Conservation (phyloP, 2,113 vertebrate species). For the Promerops cafer region DNA sequence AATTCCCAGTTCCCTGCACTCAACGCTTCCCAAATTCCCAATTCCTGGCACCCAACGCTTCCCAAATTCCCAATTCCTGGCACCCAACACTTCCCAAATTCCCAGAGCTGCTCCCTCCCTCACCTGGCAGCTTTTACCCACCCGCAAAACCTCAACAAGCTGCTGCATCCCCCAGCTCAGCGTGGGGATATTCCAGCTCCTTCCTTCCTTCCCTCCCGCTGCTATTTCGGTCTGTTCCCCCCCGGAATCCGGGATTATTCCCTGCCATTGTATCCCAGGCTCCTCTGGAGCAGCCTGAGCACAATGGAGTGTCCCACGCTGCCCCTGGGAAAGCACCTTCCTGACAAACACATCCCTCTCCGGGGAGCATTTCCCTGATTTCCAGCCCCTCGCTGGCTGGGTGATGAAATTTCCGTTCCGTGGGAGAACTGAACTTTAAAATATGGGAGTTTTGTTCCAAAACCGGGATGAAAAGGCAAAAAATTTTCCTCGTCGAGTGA, state of each 20-base stretch:
- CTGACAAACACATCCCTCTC: not conserved
- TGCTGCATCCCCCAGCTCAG: not conserved
- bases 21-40: not conserved
- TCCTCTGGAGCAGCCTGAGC: not conserved
- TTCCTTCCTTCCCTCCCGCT: not conserved
- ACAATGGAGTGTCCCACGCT: not conserved
- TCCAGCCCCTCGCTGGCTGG: not conserved
- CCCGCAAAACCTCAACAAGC: not conserved
- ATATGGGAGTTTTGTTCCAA: not conserved
- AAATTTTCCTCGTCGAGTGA: not conserved
- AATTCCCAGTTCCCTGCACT: too few relatives aligned
- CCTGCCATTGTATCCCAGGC: not conserved
- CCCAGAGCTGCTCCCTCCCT: not conserved
- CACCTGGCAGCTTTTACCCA: not conserved
- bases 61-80: accelerated
- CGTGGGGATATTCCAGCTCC: not conserved
- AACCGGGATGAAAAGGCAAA: not conserved
- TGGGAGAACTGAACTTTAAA: not conserved
- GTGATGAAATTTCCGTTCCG: conserved; percentile 4
- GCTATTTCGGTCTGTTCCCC: not conserved
- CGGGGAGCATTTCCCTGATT: not conserved
- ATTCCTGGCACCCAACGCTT: not conserved
- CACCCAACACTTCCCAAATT: not conserved
- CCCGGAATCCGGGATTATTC: not conserved
- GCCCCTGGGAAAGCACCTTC: conserved; percentile 33